Conservation (phyloP, 2,113 vertebrate genomes). For the Seriola quinqueradiata region DNA sequence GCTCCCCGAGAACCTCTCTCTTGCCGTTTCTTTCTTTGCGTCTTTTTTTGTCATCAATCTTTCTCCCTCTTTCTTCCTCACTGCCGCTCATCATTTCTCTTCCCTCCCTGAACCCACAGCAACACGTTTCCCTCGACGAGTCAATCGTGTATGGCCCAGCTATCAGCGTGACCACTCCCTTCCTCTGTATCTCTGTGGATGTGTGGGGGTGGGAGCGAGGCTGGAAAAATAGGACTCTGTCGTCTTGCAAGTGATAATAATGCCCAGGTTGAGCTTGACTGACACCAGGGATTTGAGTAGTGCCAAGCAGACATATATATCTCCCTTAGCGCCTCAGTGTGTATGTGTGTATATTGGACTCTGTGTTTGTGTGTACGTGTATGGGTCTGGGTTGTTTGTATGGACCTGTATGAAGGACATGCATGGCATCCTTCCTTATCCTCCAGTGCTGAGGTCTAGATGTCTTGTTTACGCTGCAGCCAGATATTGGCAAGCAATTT, state of each 20-base stretch:
- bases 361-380: conserved; percentile 38
- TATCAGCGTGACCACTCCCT: conserved; percentile 56
- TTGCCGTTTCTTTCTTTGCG: conserved; percentile 17
- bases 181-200: conserved; percentile 54
- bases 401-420: conserved; percentile 72
- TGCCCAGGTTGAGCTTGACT: conserved; percentile 82
- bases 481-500: conserved; percentile 75
- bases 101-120: conserved; percentile 24
- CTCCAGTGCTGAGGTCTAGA: conserved; percentile 68
- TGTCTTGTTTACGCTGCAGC: conserved; percentile 81
- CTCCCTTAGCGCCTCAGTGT: conserved; percentile 59
- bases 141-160: conserved; percentile 42
- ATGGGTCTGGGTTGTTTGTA: conserved; percentile 48
- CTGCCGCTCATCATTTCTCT: conserved; percentile 46
- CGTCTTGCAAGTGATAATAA: conserved; percentile 80
- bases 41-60: conserved; percentile 56
- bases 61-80: conserved; percentile 42
- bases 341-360: conserved; percentile 32
- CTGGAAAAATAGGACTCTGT: conserved; percentile 79
- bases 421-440: conserved; percentile 80
- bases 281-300: conserved; percentile 80
- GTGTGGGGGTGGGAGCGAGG: conserved; percentile 58
- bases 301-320: conserved; percentile 73
- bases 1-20: conserved; percentile 26
- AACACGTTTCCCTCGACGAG: conserved; percentile 42